Percentiles rank a stretch among this genome's conserved stretches.
These are phyloP conservation scores for Cordylochernes scorpioides DNA, from an alignment of 2,888 invertebrate species.

Conservation along the genomic window DNA sequence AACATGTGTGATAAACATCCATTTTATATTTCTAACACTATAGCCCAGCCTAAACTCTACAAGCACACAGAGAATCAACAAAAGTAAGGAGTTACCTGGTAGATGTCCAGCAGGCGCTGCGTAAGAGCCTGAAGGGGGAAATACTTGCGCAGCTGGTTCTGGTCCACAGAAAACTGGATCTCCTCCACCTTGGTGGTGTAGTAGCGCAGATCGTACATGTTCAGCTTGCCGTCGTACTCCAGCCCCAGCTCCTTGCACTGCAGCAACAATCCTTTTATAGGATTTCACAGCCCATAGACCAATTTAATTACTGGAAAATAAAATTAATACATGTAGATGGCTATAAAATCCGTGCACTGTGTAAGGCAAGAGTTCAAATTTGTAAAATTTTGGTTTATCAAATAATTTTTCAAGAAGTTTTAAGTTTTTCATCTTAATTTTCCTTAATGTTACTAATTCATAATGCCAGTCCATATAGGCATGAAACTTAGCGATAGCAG, in stretches of 20 bases:
- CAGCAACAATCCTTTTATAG: conserved; percentile 3
- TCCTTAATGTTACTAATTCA: too few species aligned
- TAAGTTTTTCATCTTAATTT: too few species aligned
- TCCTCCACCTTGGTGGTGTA: conserved; percentile 25
- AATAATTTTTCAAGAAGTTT: too few species aligned
- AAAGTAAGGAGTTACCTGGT: conserved; percentile 19
- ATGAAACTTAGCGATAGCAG: too few species aligned
- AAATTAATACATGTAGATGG: too few species aligned
- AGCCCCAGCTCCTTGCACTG: conserved; percentile 23
- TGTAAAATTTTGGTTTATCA: too few species aligned
- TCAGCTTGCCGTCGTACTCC: conserved; percentile 22
- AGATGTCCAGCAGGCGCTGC: conserved; percentile 25
- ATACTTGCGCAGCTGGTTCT: conserved; percentile 25
- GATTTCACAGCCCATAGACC: background rate
- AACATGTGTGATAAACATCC: background rate
- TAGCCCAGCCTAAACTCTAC: conserved; percentile 1
- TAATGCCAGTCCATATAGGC: too few species aligned
- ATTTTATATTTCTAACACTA: conserved; percentile 1
- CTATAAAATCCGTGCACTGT: too few species aligned
- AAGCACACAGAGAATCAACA: too few species aligned
- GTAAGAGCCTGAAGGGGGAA: conserved; percentile 27
- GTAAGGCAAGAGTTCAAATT: too few species aligned
- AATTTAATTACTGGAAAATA: background rate
- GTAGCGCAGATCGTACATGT: conserved; percentile 26
- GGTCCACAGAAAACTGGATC: conserved; percentile 25